Percentiles rank a stretch among this genome's conserved stretches.
These are phyloP conservation scores for Drosophila yooni DNA, from an alignment of 2,888 invertebrate species.

Conservation along the genomic window DNA sequence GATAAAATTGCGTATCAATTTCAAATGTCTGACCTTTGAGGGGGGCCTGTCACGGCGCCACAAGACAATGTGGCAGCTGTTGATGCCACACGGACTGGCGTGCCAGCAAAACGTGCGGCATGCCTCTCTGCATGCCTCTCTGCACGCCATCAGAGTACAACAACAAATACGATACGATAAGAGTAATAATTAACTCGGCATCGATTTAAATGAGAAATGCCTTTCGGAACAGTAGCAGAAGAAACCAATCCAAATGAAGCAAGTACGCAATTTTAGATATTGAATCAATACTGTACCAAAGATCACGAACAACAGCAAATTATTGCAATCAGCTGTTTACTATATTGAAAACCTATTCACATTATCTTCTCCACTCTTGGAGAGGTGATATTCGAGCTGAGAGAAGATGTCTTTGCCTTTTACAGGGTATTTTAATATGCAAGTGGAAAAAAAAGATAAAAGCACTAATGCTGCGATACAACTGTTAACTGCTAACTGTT, in stretches of 20 bases:
- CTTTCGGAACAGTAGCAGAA: not conserved
- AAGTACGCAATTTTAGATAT: not conserved
- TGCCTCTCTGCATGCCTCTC: not conserved
- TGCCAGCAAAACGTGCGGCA: conserved; percentile 7
- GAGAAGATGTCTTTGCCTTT: not conserved
- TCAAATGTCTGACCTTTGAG: conserved; percentile 51
- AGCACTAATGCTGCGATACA: not conserved
- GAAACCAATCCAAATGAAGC: not conserved
- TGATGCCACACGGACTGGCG: conserved; percentile 35
- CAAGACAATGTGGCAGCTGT: conserved; percentile 46
- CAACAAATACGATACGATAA: not conserved
- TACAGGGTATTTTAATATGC: not conserved
- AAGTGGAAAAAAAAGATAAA: not conserved
- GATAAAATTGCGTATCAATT: conserved; percentile 51
- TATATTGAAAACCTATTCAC: too few species aligned
- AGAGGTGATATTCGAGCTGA: too few species aligned
- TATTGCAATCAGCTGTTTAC: too few species aligned
- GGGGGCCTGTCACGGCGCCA: conserved; percentile 33
- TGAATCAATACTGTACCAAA: not conserved
- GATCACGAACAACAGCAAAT: not conserved
- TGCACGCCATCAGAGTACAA: not conserved
- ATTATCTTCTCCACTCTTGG: too few species aligned
- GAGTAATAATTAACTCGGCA: not conserved
- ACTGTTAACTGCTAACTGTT: not conserved
- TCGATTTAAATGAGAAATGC: not conserved